A percentile compares a stretch with the other conserved stretches of the same genome.
These are phyloP conservation scores for Clarias batrachus DNA, from an alignment of 2,113 vertebrate genomes.

Conservation along the genomic window DNA sequence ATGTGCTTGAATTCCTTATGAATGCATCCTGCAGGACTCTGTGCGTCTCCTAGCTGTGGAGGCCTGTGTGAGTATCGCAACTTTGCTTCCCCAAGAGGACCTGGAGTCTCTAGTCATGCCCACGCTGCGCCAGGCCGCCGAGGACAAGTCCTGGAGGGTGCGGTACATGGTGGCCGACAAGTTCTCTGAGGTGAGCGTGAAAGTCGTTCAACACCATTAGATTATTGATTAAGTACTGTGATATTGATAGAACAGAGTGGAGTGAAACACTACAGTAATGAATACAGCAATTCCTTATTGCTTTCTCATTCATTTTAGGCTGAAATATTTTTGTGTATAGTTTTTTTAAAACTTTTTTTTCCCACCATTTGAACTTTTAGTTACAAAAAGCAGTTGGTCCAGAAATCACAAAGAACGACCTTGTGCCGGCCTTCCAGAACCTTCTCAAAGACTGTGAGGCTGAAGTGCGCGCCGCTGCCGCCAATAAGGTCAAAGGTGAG, in stretches of 20 bases:
- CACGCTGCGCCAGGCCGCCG: conserved; percentile 80
- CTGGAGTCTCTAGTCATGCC: conserved; percentile 86
- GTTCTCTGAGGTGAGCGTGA: conserved; percentile 81
- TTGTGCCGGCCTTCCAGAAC: conserved; percentile 89
- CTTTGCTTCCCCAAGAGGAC: conserved; percentile 82
- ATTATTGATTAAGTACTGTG: background rate
- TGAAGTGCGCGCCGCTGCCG: conserved; percentile 88
- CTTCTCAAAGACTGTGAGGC: conserved; percentile 90
- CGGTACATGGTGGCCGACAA: conserved; percentile 93
- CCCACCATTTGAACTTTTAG: conserved; percentile 59
- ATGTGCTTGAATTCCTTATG: background rate
- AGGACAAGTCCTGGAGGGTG: conserved; percentile 92
- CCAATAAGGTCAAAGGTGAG: conserved; percentile 89
- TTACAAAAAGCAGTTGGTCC: conserved; percentile 89
- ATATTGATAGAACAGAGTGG: no score
- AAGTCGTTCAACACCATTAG: background rate
- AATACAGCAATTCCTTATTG: no score
- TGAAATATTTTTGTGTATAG: background rate
- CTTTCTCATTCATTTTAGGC: background rate
- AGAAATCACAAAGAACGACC: conserved; percentile 85
- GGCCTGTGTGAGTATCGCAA: conserved; percentile 87
- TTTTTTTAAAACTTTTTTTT: background rate
- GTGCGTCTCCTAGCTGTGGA: conserved; percentile 87
- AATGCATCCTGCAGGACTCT: conserved; percentile 70
- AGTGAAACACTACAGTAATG: no score